Percentiles rank a stretch among this genome's conserved stretches.
Evolutionary conservation across 2,888 invertebrate genomes (phyloP).

Genomic region (Drosophila pegasa): DNA sequence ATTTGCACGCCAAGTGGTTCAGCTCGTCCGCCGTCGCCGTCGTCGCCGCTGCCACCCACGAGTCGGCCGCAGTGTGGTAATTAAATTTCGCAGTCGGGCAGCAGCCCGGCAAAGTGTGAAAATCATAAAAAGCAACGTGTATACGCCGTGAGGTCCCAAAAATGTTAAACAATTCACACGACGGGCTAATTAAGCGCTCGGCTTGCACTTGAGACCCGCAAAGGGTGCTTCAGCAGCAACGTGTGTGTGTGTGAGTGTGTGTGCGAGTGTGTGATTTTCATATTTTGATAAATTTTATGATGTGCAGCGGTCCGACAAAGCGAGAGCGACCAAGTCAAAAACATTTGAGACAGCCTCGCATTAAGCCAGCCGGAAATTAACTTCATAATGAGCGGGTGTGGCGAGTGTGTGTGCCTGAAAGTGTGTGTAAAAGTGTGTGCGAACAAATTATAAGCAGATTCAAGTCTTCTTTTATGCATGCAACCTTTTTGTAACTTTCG

Average conservation of each 20-base stretch:
- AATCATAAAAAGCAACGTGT: conserved; percentile 73
- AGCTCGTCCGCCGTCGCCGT: conserved; percentile 5
- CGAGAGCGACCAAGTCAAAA: conserved; percentile 36
- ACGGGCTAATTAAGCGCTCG: conserved; percentile 74
- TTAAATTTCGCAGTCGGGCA: conserved; percentile 67
- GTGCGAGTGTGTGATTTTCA: conserved; percentile 61
- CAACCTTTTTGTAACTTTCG: conserved; percentile 3
- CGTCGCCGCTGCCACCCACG: neutral
- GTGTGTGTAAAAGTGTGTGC: conserved; percentile 3
- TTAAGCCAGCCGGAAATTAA: conserved; percentile 70
- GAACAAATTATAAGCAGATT: conserved; percentile 10
- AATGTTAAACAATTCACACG: conserved; percentile 78
- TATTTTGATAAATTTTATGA: conserved; percentile 75
- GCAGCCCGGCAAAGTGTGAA: conserved; percentile 69
- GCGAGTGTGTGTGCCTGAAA: conserved; percentile 25
- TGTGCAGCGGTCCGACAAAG: conserved; percentile 57
- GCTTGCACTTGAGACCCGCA: conserved; percentile 65
- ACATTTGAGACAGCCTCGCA: conserved; percentile 50
- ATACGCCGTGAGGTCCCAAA: conserved; percentile 74
- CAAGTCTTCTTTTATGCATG: neutral
- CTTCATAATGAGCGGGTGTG: conserved; percentile 58
- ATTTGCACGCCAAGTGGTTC: conserved; percentile 73
- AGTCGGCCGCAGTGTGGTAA: conserved; percentile 50
- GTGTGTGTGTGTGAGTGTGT: conserved; percentile 16
- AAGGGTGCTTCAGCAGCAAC: conserved; percentile 45